Percentiles rank a stretch among this genome's conserved stretches.
Evolutionary conservation across 2,888 invertebrate species (phyloP).

Genomic region (Plusia festucae): DNA sequence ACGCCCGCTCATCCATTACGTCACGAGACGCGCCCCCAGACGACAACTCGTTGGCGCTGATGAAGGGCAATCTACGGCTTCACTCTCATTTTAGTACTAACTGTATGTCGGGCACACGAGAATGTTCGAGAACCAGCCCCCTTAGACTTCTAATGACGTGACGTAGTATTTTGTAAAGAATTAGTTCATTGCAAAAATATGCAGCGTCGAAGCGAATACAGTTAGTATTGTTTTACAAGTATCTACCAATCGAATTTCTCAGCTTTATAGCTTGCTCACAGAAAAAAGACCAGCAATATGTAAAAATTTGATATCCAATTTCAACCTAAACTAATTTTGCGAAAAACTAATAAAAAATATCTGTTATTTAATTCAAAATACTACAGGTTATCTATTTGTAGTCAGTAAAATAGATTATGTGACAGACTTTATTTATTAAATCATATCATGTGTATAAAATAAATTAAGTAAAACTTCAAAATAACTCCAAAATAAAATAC

Average conservation of each 20-base stretch:
- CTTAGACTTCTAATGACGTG: not conserved
- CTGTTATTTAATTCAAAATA: not conserved
- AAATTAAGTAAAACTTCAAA: slow-evolving; percentile 28
- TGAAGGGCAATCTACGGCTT: slow-evolving; percentile 61
- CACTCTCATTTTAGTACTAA: slow-evolving; percentile 42
- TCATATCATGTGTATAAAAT: slow-evolving; percentile 3
- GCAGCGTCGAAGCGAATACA: not conserved
- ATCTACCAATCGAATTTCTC: not conserved
- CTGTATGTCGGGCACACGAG: slow-evolving; percentile 25
- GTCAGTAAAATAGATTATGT: not conserved
- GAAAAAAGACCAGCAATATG: not conserved
- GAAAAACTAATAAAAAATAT: not conserved
- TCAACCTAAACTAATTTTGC: not conserved
- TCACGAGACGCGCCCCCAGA: slow-evolving; percentile 57
- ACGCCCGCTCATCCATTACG: slow-evolving; percentile 52
- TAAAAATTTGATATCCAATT: not conserved
- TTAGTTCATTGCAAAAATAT: not conserved
- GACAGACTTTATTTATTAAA: slow-evolving; percentile 14
- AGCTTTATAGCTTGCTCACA: not conserved
- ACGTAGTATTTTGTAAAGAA: slow-evolving; percentile 3
- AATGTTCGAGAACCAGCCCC: slow-evolving; percentile 24
- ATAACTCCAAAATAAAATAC: slow-evolving; percentile 24
- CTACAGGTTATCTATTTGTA: not conserved
- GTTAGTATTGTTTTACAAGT: not conserved
- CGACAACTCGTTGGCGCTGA: slow-evolving; percentile 37